phyloP scores from a whole-genome alignment of 1,140 invertebrate species.

The Bactericera cockerelli region DNA sequence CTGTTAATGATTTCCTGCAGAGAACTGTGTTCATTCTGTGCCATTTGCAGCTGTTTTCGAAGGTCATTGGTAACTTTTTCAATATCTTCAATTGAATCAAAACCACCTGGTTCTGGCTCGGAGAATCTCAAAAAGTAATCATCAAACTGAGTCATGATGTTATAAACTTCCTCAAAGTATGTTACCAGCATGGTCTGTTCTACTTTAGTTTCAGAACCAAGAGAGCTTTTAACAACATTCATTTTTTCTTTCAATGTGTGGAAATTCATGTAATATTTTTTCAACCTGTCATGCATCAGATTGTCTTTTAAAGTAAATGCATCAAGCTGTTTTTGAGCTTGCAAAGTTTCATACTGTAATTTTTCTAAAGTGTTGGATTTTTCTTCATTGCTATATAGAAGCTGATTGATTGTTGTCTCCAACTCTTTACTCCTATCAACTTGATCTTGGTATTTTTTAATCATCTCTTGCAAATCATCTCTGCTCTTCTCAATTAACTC shows the following conservation, averaged over 20 bases:
- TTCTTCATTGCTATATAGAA: background rate
- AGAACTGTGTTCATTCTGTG: background rate
- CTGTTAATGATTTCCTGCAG: background rate
- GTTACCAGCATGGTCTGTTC: background rate
- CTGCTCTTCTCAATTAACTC: background rate
- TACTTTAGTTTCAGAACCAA: background rate
- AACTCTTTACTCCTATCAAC: background rate
- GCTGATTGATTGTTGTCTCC: background rate
- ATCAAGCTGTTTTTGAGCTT: slow-evolving; percentile 1
- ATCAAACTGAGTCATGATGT: background rate
- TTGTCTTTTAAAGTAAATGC: background rate
- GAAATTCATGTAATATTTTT: background rate
- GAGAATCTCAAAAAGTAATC: background rate
- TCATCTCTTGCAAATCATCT: background rate
- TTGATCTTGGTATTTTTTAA: slow-evolving; percentile 3
- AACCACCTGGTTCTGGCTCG: background rate
- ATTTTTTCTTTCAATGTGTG: background rate
- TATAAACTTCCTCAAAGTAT: background rate
- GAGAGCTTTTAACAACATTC: background rate
- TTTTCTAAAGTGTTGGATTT: background rate
- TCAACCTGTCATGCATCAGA: background rate
- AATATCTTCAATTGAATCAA: slow-evolving; percentile 1
- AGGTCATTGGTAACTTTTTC: slow-evolving; percentile 2
- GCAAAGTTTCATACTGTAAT: slow-evolving; percentile 3
- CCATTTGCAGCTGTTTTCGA: background rate